Conservation (phyloP, 1,140 invertebrate species). For the silkworm (Bombyx mori) region ASM3026992v2 NC_085117.1:14630501-14631000, state of each 20-base stretch:
- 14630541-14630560: constrained; percentile 25
- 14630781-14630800: no score
- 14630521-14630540: constrained; percentile 29
- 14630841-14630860: no score
- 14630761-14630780: no score
- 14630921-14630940: no score
- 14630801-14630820: no score
- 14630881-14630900: no score
- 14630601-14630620: constrained; percentile 63
- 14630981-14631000: no score
- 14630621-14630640: constrained; percentile 45
- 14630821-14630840: no score
- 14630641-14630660: constrained; percentile 50
- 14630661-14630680: constrained; percentile 66
- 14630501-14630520: constrained; percentile 65
- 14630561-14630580: constrained; percentile 19
- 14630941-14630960: no score
- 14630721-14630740: constrained; percentile 16
- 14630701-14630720: constrained; percentile 53
- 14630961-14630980: no score
- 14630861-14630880: no score
- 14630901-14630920: no score
- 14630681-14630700: constrained; percentile 40
- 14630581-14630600: constrained; percentile 66
- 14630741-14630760: background rate